These are phyloP conservation scores for Scylla paramamosain DNA, from an alignment of 1,140 invertebrate species.

Conservation along the genomic window DNA sequence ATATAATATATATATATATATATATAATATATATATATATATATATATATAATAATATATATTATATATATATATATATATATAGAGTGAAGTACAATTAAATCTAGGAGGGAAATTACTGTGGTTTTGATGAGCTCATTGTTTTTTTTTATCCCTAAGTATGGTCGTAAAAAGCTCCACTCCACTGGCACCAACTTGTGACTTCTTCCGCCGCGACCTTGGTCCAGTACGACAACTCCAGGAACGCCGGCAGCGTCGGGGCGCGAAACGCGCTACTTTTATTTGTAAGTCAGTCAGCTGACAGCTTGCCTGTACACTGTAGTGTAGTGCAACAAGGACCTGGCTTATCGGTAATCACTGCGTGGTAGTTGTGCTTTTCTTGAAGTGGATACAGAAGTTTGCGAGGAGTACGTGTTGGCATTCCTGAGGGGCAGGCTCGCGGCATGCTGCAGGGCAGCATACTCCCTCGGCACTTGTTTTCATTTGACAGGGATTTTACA, in stretches of 20 bases:
- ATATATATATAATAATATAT: not conserved
- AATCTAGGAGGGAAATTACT: not conserved
- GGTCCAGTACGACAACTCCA: constrained; percentile 45
- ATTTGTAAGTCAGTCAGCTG: constrained; percentile 43
- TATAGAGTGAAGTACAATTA: not conserved
- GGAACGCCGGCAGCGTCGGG: not conserved
- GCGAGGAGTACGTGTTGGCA: not conserved
- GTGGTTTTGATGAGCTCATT: not conserved
- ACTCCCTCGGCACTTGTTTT: not conserved
- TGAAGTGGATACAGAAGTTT: not conserved
- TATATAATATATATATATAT: constrained; percentile 45
- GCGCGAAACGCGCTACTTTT: not conserved
- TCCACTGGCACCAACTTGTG: not conserved
- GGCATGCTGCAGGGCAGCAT: not conserved
- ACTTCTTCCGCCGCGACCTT: constrained; percentile 4
- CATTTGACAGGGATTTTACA: too few species aligned
- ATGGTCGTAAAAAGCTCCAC: not conserved
- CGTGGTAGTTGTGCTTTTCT: not conserved
- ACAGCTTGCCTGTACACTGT: not conserved
- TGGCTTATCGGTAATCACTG: not conserved
- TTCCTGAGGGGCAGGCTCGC: not conserved
- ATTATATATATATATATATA: constrained; percentile 28
- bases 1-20: constrained; percentile 34
- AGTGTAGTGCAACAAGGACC: not conserved
- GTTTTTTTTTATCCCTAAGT: not conserved